Base-by-base conservation (phyloP, 2,888 invertebrate species). In the Adineta ricciae region DNA sequence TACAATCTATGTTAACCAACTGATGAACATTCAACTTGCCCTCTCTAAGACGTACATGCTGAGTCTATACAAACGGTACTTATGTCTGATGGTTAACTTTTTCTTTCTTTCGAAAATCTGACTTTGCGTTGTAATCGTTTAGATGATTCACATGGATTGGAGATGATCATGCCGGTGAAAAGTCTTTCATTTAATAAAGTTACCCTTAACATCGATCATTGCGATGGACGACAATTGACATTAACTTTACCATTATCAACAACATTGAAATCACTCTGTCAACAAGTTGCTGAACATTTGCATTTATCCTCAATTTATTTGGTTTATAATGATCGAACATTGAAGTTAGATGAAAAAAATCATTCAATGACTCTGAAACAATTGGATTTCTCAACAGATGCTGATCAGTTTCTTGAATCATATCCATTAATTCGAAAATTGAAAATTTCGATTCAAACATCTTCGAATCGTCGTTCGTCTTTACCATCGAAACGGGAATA, bases 241-340 rank as follows among this genome's bases (percentile, higher is more conserved):
- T 41, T 78, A 41, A 24, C 9, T 41, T 14, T 78, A 41, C 41
- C 78, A 78, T 41, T 24, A n/a, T n/a, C 38, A 38, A 41, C 21
- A 41, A 41, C 41, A 78, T 41, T 78, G 14, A 41, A 38, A n/a
- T 24, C 19, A 24, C 38, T 78, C 24, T 41, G 24, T 24, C 24
- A 78, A 5, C 41, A 78, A 41, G 41, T 78, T 3, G 78, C 78
- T 78, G 24, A 78, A 41, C 19, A 41, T 24, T n/a, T 78, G 24
- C n/a, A 9, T n/a, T 41, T 41, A 41, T 11, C 78, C 38, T 78
- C 41, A 41, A 78, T 78, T 41, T 41, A 41, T 41, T 41, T 78
- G 38, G 78, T 78, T n/a, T 41, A 78, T 78, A 78, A 78, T n/a
- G 11, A 78, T 78, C 21, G 41, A 78, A 78, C 78, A 78, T 41